phyloP scores from a whole-genome alignment of 2,888 invertebrate genomes.

The Metallyticus violacea region DNA sequence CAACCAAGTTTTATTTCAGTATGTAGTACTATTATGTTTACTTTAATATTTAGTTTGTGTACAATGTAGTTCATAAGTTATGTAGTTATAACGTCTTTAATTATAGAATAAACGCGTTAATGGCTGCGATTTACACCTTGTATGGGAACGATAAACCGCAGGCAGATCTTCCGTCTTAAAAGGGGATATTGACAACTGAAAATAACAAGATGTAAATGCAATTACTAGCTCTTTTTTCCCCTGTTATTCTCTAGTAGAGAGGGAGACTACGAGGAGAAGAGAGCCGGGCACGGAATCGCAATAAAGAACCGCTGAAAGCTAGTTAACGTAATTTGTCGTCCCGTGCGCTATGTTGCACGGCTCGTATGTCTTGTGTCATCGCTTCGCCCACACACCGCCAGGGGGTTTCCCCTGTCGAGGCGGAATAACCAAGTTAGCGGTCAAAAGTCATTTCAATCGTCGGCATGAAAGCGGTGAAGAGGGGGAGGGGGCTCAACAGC shows the following conservation, averaged over 20 bases:
- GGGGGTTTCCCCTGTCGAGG: background rate
- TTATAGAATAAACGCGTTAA: no score
- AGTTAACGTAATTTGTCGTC: background rate
- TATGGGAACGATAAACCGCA: background rate
- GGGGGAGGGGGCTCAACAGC: background rate
- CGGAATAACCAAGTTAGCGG: slow-evolving; percentile 11
- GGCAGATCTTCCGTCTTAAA: background rate
- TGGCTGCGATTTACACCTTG: background rate
- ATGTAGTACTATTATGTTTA: no score
- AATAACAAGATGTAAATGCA: background rate
- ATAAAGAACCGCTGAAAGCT: background rate
- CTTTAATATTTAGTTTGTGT: no score
- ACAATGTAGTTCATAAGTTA: no score
- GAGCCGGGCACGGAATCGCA: background rate
- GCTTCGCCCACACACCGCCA: background rate
- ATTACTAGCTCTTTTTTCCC: background rate
- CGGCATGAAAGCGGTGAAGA: no score
- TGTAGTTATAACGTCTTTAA: no score
- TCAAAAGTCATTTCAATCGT: slow-evolving; percentile 11
- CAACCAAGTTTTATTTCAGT: no score
- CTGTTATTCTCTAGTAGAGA: background rate
- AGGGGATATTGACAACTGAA: background rate
- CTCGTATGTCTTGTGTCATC: background rate
- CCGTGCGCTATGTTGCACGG: background rate
- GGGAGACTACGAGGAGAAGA: no score